These are phyloP conservation scores for Odontamblyopus rebecca DNA, from an alignment of 2,797 vertebrate genomes.

Conservation along the genomic window DNA sequence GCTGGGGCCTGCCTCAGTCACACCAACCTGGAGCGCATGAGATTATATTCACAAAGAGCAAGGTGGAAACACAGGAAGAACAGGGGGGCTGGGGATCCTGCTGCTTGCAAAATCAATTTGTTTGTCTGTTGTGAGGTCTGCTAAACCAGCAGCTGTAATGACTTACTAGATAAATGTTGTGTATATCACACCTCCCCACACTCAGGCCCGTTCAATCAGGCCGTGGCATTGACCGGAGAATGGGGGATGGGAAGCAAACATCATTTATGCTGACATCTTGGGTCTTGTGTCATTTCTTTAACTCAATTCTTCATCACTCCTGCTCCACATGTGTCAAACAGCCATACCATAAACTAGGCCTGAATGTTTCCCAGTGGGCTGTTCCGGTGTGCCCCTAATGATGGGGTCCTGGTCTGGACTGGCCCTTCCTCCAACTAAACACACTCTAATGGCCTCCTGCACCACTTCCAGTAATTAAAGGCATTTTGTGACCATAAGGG, in stretches of 20 bases:
- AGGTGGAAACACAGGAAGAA: constrained; percentile 24
- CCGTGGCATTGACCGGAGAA: constrained; percentile 25
- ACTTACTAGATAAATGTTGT: constrained; percentile 27
- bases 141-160: constrained; percentile 1
- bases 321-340: constrained; percentile 13
- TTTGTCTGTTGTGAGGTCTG: constrained; percentile 17
- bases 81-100: neutral
- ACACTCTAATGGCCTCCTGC: constrained; percentile 36
- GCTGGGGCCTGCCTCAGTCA: constrained; percentile 22
- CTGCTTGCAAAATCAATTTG: constrained; percentile 10
- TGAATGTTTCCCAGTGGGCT: neutral
- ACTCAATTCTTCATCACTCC: constrained; percentile 19
- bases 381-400: constrained; percentile 9
- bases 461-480: constrained; percentile 47
- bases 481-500: constrained; percentile 21
- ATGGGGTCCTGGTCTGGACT: constrained; percentile 35
- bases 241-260: constrained; percentile 23
- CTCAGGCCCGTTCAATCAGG: constrained; percentile 40
- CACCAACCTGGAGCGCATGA: neutral
- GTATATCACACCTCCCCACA: constrained; percentile 14
- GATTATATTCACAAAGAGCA: constrained; percentile 26
- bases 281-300: constrained; percentile 13
- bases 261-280: constrained; percentile 24
- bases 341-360: neutral
- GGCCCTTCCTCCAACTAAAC: constrained; percentile 38